A percentile compares a stretch with the other conserved stretches of the same genome.
Evolutionary conservation across 2,797 vertebrate species (phyloP).

Genomic region (Cacajao melanocephalus): DNA sequence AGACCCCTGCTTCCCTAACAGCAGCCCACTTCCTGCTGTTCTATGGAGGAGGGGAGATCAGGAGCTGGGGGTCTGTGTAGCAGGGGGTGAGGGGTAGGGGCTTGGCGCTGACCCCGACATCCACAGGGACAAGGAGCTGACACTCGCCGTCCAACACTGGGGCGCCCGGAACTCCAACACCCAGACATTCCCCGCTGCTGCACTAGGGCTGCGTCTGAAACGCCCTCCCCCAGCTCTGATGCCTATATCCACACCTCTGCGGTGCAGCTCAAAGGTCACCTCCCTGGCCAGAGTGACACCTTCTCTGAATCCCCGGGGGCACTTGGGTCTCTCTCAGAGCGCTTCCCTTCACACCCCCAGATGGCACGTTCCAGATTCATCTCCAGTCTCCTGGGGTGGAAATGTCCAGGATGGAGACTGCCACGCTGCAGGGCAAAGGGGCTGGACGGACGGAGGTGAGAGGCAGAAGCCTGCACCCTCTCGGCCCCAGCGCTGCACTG

Average conservation of each 20-base stretch:
- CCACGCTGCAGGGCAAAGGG: not conserved
- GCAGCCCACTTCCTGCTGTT: not conserved
- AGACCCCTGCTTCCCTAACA: not conserved
- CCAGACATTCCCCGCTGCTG: not conserved
- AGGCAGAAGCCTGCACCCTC: not conserved
- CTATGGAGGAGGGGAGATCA: not conserved
- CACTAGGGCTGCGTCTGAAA: not conserved
- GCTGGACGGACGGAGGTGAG: not conserved
- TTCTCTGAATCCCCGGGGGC: not conserved
- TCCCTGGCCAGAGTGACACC: not conserved
- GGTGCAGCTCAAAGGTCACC: not conserved
- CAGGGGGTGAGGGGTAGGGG: not conserved
- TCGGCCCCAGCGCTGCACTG: not conserved
- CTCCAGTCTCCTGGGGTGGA: not conserved
- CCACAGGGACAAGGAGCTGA: not conserved
- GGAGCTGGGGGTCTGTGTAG: not conserved
- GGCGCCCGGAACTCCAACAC: not conserved
- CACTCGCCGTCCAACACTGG: too few species aligned
- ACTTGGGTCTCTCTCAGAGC: not conserved
- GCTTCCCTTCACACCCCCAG: not conserved
- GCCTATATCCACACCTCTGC: not conserved
- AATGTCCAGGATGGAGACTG: not conserved
- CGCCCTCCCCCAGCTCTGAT: not conserved
- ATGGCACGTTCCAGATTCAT: not conserved
- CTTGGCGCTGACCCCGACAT: not conserved